phyloP scores from a whole-genome alignment of 2,113 vertebrate genomes.

The Cavia porcellus region DNA sequence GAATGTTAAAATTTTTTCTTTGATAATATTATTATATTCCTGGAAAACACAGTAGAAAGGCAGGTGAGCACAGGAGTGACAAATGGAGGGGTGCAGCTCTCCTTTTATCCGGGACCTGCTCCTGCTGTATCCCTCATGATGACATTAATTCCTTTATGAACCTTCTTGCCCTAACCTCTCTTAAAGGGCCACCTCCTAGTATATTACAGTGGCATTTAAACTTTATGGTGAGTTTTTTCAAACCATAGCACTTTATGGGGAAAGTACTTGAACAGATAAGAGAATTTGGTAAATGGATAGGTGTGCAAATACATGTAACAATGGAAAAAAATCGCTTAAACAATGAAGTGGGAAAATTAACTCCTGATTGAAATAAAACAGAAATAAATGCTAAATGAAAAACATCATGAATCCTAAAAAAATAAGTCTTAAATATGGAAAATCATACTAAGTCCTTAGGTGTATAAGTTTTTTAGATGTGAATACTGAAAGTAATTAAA shows the following conservation, averaged over 20 bases:
- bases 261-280: background rate
- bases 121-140: background rate
- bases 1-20: background rate
- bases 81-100: background rate
- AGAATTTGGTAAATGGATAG: background rate
- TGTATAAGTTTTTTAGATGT: background rate
- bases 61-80: background rate
- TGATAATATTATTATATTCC: background rate
- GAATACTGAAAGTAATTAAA: background rate
- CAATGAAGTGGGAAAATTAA: background rate
- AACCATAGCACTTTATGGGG: background rate
- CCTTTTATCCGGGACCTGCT: background rate
- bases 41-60: background rate
- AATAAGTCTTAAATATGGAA: background rate
- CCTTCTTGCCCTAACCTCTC: background rate
- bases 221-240: background rate
- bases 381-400: background rate
- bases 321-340: slow-evolving; percentile 14
- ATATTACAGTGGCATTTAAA: background rate
- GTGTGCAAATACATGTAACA: background rate
- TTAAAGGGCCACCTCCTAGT: background rate
- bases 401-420: background rate
- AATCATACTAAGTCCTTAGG: background rate
- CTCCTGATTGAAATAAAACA: background rate
- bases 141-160: background rate